These are phyloP conservation scores for Bombus pyrosoma DNA, from an alignment of 1,140 invertebrate genomes.

Conservation along the genomic window DNA sequence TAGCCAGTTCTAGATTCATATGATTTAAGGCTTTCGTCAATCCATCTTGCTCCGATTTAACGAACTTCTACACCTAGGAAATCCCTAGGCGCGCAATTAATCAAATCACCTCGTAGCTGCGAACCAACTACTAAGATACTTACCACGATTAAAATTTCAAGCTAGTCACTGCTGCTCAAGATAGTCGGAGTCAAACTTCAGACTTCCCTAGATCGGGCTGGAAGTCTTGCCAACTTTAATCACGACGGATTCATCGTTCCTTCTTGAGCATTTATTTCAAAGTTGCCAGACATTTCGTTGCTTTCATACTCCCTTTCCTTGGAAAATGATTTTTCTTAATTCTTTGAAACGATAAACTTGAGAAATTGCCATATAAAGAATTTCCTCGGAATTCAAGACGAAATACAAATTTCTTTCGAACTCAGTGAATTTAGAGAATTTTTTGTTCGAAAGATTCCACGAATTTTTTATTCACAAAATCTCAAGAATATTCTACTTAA, in stretches of 20 bases:
- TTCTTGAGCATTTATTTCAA: neutral
- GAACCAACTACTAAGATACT: neutral
- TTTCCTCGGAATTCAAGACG: too few relatives aligned
- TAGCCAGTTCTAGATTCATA: neutral
- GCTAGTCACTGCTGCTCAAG: neutral
- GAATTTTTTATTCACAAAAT: neutral
- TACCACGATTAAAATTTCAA: conserved; percentile 12
- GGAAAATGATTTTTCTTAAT: neutral
- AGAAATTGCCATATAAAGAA: too few relatives aligned
- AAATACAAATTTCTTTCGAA: too few relatives aligned
- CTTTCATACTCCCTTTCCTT: neutral
- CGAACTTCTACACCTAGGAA: neutral
- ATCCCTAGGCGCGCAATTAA: neutral
- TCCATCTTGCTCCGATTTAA: neutral
- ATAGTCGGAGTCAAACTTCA: neutral
- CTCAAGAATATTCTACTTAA: neutral
- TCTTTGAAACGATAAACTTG: neutral
- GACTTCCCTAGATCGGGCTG: neutral
- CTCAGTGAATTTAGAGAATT: too few relatives aligned
- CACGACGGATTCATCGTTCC: neutral
- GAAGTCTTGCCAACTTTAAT: neutral
- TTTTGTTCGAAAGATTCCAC: neutral
- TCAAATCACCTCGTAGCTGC: neutral
- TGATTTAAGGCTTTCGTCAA: neutral
- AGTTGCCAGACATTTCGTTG: conserved; percentile 1